Percentiles rank a stretch among this genome's conserved stretches.
phyloP scores from a whole-genome alignment of 2,113 vertebrate genomes.

The Leucopsar rothschildi region DNA sequence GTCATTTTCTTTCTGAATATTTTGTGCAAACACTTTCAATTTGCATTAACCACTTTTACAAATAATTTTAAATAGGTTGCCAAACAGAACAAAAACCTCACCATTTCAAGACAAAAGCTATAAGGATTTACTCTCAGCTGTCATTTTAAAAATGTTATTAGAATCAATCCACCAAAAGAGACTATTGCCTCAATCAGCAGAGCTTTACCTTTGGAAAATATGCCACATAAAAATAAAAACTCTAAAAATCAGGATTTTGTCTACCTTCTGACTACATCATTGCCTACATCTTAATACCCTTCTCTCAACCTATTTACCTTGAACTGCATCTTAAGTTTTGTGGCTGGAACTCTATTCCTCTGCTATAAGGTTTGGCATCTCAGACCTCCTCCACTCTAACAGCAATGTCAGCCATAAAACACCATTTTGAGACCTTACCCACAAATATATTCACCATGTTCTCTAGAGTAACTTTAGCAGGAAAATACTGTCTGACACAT shows the following conservation, averaged over 20 bases:
- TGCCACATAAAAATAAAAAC: not conserved
- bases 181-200: not conserved
- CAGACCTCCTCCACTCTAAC: not conserved
- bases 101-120: not conserved
- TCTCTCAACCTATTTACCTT: not conserved
- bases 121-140: not conserved
- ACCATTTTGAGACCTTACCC: not conserved
- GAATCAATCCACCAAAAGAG: not conserved
- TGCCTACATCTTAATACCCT: not conserved
- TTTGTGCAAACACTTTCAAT: not conserved
- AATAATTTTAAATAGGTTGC: not conserved
- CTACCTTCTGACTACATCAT: not conserved
- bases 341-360: not conserved
- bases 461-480: not conserved
- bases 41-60: not conserved
- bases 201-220: not conserved
- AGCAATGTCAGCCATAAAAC: not conserved
- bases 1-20: not conserved
- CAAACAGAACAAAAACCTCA: not conserved
- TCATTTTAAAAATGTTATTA: not conserved
- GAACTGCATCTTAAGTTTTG: not conserved
- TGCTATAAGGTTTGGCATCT: not conserved
- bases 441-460: not conserved
- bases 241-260: not conserved
- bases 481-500: not conserved